These are phyloP conservation scores for Steinernema hermaphroditum DNA, from an alignment of 2,888 invertebrate genomes.

Conservation along the genomic window DNA sequence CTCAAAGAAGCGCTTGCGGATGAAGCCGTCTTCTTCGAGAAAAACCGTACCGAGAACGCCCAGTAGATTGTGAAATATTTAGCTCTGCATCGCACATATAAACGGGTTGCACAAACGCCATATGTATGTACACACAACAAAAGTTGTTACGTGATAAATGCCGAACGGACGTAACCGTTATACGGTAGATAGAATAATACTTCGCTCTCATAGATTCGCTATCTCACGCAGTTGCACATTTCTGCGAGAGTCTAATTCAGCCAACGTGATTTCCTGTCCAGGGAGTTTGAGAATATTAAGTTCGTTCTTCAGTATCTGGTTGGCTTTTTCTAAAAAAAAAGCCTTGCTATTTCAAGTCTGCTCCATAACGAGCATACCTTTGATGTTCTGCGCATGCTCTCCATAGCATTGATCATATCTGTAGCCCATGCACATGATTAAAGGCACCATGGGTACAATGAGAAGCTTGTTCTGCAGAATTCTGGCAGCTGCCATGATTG, in stretches of 20 bases:
- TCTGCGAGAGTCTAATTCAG: constrained; percentile 36
- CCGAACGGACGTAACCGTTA: too few species aligned
- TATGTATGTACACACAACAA: constrained; percentile 1
- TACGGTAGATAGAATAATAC: background rate
- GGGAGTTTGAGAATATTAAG: constrained; percentile 20
- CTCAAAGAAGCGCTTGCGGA: constrained; percentile 66
- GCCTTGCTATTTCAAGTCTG: too few species aligned
- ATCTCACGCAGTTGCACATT: constrained; percentile 17
- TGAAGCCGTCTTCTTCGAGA: constrained; percentile 66
- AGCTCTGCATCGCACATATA: background rate
- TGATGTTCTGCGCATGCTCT: constrained; percentile 38
- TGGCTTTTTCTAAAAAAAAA: constrained; percentile 1
- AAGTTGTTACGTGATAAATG: background rate
- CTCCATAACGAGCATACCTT: constrained; percentile 33
- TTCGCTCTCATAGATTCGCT: background rate
- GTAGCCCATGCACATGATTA: constrained; percentile 53
- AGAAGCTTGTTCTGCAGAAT: constrained; percentile 33
- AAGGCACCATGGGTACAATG: constrained; percentile 53
- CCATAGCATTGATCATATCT: constrained; percentile 51
- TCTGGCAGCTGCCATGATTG: constrained; percentile 44
- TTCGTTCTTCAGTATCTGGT: constrained; percentile 6
- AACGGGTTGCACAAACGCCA: constrained; percentile 19
- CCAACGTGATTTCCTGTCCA: constrained; percentile 39
- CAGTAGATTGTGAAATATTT: background rate
- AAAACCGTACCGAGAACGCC: background rate